Evolutionary conservation across 2,888 invertebrate genomes (phyloP), one percentile per base, ranked within the genome.

Genomic region (Eretmocerus hayati): DNA sequence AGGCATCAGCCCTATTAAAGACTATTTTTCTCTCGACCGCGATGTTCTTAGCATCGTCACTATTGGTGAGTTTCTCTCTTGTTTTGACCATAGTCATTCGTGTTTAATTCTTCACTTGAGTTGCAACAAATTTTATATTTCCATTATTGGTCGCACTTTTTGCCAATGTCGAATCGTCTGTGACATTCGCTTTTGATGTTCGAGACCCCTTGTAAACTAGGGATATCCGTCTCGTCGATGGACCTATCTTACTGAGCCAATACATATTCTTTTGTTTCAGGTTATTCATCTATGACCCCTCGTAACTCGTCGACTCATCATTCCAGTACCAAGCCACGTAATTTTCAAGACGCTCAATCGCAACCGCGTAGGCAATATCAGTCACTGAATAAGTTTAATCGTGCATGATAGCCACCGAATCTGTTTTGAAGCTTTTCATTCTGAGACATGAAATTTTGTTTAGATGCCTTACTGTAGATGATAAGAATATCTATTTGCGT

Each of bases 1-100:
- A 84, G 89, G 81, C 88, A 88, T 79, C 87, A 88, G 77, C 89
- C 89, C 72, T 89, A 89, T 77, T 88, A 85, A 73, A 65, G 66
- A 65, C 63, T 66, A 65, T 63, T 63, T 67, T 62, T 62, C 60
- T 68, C 62, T 63, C 65, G 65, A 63, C 67, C 59, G 62, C 66
- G 66, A 66, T 67, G 65, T 63, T 59, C 63, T 60, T 66, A 58
- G 66, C 67, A 67, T 68, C 69, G 66, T 62, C 63, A 69, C 65
- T 65, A 65, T 66, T 66, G 71, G 71, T 71, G 69, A 71, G 71
- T 71, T 60, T 61, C 60, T 56, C 55, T 54, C 49, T 57, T 58
- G 56, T 50, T 49, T 42, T 47, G 50, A 43, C 47, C 51, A 41
- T 48, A 32, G 40, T 48, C 26, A 36, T 9, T 8, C 26, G 9